Conservation (phyloP, 2,888 invertebrate species). For the Rhabditophanes sp. region DNA sequence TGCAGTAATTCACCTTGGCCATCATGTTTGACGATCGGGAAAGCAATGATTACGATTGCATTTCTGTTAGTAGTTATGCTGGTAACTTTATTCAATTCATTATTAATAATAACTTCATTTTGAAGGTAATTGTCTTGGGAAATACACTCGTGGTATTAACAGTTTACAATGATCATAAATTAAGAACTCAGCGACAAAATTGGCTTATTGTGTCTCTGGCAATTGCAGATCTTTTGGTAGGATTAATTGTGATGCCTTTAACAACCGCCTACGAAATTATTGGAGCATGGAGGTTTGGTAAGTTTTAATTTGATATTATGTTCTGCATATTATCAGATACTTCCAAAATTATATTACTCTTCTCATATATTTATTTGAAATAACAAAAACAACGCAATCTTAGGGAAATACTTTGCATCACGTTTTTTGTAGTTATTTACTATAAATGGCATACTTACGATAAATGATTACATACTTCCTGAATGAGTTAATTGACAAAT, state of each 20-base stretch:
- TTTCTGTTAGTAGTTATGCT: slow-evolving; percentile 41
- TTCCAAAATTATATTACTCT: neutral
- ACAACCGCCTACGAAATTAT: slow-evolving; percentile 48
- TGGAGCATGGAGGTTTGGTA: slow-evolving; percentile 49
- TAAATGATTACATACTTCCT: too few species aligned
- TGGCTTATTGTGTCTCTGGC: slow-evolving; percentile 47
- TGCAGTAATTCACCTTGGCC: too few species aligned
- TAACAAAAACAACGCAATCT: too few species aligned
- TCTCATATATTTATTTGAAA: neutral
- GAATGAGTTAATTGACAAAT: too few species aligned
- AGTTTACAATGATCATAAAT: slow-evolving; percentile 35
- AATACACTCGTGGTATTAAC: slow-evolving; percentile 41
- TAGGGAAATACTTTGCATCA: too few species aligned
- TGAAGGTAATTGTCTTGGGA: slow-evolving; percentile 41
- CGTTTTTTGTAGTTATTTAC: too few species aligned
- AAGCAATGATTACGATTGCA: slow-evolving; percentile 33
- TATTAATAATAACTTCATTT: too few species aligned
- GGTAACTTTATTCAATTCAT: slow-evolving; percentile 17
- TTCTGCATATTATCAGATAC: neutral
- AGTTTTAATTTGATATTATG: slow-evolving; percentile 2
- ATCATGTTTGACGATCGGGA: slow-evolving; percentile 17
- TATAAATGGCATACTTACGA: too few species aligned
- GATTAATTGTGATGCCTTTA: slow-evolving; percentile 48
- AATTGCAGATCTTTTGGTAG: slow-evolving; percentile 45
- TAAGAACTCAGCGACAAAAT: slow-evolving; percentile 46